Evolutionary conservation across 2,888 invertebrate species (phyloP), one percentile per base, ranked within the genome.

Genomic region (Andrena camellia): DNA sequence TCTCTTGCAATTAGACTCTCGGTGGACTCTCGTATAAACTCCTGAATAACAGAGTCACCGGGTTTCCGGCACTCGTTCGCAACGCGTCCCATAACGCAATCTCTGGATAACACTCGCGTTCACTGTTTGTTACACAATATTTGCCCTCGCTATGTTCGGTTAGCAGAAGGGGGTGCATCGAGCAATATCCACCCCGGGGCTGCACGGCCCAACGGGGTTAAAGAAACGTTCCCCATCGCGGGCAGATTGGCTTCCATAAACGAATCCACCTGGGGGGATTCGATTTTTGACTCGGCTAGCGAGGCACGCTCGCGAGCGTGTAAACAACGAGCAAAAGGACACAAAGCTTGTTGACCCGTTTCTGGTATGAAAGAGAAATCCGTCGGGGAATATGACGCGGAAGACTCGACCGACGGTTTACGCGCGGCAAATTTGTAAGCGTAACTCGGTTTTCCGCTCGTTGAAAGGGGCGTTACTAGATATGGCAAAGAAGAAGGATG

Each of bases 381-480:
- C 71, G 23, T 42, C 48, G 62, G 62, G 33, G 60, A 33, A 60
- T 54, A 60, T 42, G 62, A 62, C 48, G 29, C 26, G 62, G 42
- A 33, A 71, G 60, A 52, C 57, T 60, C 48, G 29, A 29, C 5
- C 57, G 35, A 48, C 66, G 57, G 81, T 68, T 81, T 72, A 67
- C 35, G 35, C 42, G 42, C 4, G 29, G 42, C 6, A 72, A 78
- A 80, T 81, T 78, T 63, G 64, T 73, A 72, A 54, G 64, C 59
- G 78, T 67, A 80, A 80, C 71, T 76, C 66, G 64, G 50, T 76
- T 75, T 59, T 17, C 57, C 67, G 59, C 7, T 17, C 10, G 35
- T 20, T 63, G 62, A 66, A 80, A 77, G 35, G 23, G 66, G 10
- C 17, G 63, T 52, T 70, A 59, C 76, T 52, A 31, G 26, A 26